Percentiles rank a stretch among this genome's conserved stretches.
phyloP scores from a whole-genome alignment of 2,888 invertebrate species.

The Tuberolachnus salignus region DNA sequence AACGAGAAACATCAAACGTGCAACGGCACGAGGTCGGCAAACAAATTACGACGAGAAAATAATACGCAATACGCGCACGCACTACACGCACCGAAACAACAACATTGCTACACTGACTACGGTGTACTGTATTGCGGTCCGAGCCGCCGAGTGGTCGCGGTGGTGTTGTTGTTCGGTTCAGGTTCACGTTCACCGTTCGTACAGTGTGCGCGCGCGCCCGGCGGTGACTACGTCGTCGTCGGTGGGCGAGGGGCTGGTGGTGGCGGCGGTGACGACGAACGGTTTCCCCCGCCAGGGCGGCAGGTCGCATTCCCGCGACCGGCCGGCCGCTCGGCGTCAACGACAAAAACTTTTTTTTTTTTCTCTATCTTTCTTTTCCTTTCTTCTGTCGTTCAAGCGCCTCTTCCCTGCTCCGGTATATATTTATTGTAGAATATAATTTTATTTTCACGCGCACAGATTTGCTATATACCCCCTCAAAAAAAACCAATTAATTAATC shows the following conservation, averaged over 20 bases:
- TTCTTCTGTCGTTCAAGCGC: neutral
- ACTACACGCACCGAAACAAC: neutral
- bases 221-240: neutral
- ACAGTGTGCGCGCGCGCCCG: slow-evolving; percentile 34
- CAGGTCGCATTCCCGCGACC: slow-evolving; percentile 19
- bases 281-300: slow-evolving; percentile 27
- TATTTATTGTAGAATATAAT: too few relatives aligned
- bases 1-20: too few relatives aligned
- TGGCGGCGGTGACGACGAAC: neutral
- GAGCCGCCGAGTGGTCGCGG: neutral
- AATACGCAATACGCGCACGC: neutral
- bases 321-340: slow-evolving; percentile 30
- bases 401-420: neutral
- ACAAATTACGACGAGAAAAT: neutral
- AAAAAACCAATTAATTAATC: too few relatives aligned
- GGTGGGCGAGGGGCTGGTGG: slow-evolving; percentile 3
- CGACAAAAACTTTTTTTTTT: slow-evolving; percentile 12
- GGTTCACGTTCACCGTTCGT: slow-evolving; percentile 18
- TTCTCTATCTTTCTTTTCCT: neutral
- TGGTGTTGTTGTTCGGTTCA: slow-evolving; percentile 33
- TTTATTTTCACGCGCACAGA: too few relatives aligned
- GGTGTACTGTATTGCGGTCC: neutral
- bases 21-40: neutral
- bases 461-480: too few relatives aligned
- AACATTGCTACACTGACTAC: slow-evolving; percentile 32